phyloP scores from a whole-genome alignment of 2,113 vertebrate genomes.

The Neopipo cinnamomea region DNA sequence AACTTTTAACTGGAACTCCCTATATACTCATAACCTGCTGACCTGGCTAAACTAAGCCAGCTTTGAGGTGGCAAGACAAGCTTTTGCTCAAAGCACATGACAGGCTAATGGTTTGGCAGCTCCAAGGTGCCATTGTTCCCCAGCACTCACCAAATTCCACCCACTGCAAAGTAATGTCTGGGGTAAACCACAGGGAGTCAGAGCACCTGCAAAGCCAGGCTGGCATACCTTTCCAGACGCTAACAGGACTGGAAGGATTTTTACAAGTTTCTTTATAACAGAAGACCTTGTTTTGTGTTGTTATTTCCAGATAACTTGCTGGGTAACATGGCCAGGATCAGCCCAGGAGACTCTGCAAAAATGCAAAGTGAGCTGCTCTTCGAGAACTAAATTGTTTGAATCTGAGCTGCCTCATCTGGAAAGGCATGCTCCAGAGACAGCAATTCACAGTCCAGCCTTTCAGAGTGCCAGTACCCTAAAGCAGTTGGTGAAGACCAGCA shows the following conservation, averaged over 20 bases:
- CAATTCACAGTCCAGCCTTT: not conserved
- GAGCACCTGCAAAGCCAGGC: not conserved
- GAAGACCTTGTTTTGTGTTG: not conserved
- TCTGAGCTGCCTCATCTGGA: not conserved
- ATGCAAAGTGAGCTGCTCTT: not conserved
- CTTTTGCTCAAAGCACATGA: not conserved
- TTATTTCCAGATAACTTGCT: not conserved
- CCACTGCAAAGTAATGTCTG: fast-evolving
- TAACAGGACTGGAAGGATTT: not conserved
- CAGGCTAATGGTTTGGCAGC: not conserved
- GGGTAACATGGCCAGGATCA: not conserved
- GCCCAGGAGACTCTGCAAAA: not conserved
- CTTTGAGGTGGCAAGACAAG: not conserved
- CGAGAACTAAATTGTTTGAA: not conserved
- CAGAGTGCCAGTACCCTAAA: not conserved
- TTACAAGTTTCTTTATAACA: not conserved
- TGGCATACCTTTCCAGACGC: not conserved
- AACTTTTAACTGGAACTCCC: not conserved
- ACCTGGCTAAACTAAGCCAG: not conserved
- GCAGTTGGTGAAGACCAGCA: not conserved
- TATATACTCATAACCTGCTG: not conserved
- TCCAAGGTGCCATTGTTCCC: not conserved
- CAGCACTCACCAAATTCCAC: not conserved
- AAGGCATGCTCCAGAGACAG: not conserved
- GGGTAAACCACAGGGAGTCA: not conserved